A percentile compares a stretch with the other conserved stretches of the same genome.
These are phyloP conservation scores for Allacma fusca DNA, from an alignment of 2,888 invertebrate species.

Conservation along the genomic window DNA sequence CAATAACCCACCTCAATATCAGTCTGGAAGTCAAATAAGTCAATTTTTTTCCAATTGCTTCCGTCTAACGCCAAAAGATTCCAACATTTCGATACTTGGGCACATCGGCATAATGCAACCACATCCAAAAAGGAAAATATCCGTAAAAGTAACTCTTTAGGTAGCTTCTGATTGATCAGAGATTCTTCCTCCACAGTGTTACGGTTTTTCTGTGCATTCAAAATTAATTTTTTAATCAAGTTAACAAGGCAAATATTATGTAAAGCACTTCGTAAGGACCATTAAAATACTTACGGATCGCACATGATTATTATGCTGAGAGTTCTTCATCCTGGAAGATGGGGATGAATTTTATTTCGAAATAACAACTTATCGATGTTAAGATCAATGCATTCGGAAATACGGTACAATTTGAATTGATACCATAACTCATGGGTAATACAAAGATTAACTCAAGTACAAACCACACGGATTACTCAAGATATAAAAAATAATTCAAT, in stretches of 20 bases:
- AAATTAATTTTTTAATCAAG: not conserved
- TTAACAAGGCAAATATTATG: not conserved
- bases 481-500: no score
- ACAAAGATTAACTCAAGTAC: no score
- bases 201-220: conserved; percentile 73
- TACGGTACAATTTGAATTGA: no score
- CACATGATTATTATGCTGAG: conserved; percentile 27
- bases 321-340: conserved; percentile 8
- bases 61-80: conserved; percentile 97
- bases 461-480: no score
- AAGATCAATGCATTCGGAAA: no score
- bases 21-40: conserved; percentile 97
- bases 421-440: no score
- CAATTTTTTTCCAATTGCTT: conserved; percentile 99
- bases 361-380: no score
- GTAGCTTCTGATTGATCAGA: conserved; percentile 91
- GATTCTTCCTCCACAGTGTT: conserved; percentile 83
- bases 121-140: conserved; percentile 96
- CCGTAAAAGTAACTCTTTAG: conserved; percentile 84
- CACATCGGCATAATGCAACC: conserved; percentile 93
- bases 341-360: no score
- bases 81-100: conserved; percentile 92
- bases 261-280: no score
- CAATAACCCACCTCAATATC: conserved; percentile 87
- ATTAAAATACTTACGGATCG: not conserved